Conservation (phyloP, 1,140 invertebrate genomes). For the Aphaenogaster ashmeadi region DNA sequence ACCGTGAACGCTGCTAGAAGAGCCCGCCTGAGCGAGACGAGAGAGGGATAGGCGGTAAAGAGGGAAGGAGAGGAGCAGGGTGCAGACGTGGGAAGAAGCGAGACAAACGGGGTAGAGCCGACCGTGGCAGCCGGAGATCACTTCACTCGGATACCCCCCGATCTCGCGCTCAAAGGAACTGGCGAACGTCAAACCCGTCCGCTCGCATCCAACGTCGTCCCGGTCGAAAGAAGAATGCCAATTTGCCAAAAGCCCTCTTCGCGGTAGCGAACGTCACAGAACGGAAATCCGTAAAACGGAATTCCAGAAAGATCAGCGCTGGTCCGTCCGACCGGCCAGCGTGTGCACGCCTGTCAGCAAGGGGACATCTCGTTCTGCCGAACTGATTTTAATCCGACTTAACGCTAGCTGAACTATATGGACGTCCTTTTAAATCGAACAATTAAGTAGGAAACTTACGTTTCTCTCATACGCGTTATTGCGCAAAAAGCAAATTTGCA, state of each 20-base stretch:
- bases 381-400: slow-evolving; percentile 61
- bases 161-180: slow-evolving; percentile 80
- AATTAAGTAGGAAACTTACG: not conserved
- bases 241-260: slow-evolving; percentile 81
- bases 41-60: slow-evolving; percentile 58
- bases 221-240: slow-evolving; percentile 84
- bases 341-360: slow-evolving; percentile 40
- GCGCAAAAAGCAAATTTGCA: not conserved
- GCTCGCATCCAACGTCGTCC: slow-evolving; percentile 68
- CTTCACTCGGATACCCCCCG: slow-evolving; percentile 80
- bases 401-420: slow-evolving; percentile 9
- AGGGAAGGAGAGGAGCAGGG: slow-evolving; percentile 35
- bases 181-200: slow-evolving; percentile 79
- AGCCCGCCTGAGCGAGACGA: slow-evolving; percentile 64
- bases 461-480: not conserved
- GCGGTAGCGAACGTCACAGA: slow-evolving; percentile 71
- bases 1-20: slow-evolving; percentile 75
- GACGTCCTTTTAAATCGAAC: slow-evolving; percentile 16
- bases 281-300: slow-evolving; percentile 74
- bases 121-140: slow-evolving; percentile 81
- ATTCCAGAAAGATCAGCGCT: slow-evolving; percentile 71
- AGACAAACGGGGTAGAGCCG: slow-evolving; percentile 67
- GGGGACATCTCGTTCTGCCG: slow-evolving; percentile 41
- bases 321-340: slow-evolving; percentile 34
- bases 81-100: slow-evolving; percentile 1